Percentiles rank a stretch among this genome's conserved stretches.
These are phyloP conservation scores for Aldrovandia affinis DNA, from an alignment of 2,797 vertebrate species.

Conservation along the genomic window DNA sequence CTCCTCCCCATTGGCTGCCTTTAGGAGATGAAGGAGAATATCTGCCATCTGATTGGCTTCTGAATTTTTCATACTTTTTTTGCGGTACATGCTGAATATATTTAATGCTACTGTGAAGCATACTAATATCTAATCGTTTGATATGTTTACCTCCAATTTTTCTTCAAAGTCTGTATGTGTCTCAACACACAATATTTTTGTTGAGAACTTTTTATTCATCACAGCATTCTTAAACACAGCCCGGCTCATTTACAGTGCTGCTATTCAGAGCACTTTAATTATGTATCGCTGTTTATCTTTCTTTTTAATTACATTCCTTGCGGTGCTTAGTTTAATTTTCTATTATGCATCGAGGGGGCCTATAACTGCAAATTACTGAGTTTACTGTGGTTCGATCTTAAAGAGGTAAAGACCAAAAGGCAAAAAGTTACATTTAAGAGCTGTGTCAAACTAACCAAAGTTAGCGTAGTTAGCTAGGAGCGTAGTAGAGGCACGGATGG, in stretches of 20 bases:
- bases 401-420: slow-evolving; percentile 26
- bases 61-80: slow-evolving; percentile 78
- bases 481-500: too few species aligned
- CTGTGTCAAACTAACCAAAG: slow-evolving; percentile 4
- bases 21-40: slow-evolving; percentile 82
- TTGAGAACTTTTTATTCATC: not conserved
- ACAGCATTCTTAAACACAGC: slow-evolving; percentile 2
- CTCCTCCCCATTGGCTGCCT: slow-evolving; percentile 78
- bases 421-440: not conserved
- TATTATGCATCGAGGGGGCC: slow-evolving; percentile 31
- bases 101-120: slow-evolving; percentile 65
- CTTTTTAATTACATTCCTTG: slow-evolving; percentile 40
- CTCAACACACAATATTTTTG: not conserved
- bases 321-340: slow-evolving; percentile 41
- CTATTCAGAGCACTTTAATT: slow-evolving; percentile 35
- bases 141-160: slow-evolving; percentile 58
- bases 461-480: too few species aligned
- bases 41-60: slow-evolving; percentile 81
- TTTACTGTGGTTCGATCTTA: slow-evolving; percentile 34
- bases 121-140: slow-evolving; percentile 67
- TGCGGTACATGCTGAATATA: slow-evolving; percentile 48
- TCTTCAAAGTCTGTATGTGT: slow-evolving; percentile 21
- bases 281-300: slow-evolving; percentile 39
- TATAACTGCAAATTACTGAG: slow-evolving; percentile 7
- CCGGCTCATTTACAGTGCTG: slow-evolving; percentile 15